Evolutionary conservation across 2,888 invertebrate species (phyloP).

Genomic region (Trachelus tabidus): DNA sequence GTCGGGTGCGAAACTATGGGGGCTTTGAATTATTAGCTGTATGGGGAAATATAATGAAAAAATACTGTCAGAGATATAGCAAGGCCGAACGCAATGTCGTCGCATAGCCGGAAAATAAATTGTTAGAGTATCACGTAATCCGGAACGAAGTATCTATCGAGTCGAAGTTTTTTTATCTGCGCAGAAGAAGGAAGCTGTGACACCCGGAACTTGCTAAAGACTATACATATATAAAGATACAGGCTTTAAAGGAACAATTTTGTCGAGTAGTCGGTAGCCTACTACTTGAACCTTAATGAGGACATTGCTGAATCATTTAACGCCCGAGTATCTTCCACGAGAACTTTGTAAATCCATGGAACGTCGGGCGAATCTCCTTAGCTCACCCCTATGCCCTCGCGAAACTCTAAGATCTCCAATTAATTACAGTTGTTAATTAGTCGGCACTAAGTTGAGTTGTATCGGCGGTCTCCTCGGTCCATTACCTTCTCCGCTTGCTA

Average conservation of each 20-base stretch:
- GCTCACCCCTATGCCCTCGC: constrained; percentile 8
- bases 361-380: constrained; percentile 18
- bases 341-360: constrained; percentile 21
- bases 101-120: not conserved
- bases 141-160: not conserved
- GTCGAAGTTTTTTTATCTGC: not conserved
- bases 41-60: constrained; percentile 40
- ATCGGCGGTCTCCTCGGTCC: constrained; percentile 28
- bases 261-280: not conserved
- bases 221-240: not conserved
- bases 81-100: constrained; percentile 13
- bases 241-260: not conserved
- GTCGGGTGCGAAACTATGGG: constrained; percentile 31
- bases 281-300: not conserved
- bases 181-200: not conserved
- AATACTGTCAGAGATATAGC: constrained; percentile 39
- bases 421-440: constrained; percentile 43
- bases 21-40: constrained; percentile 41
- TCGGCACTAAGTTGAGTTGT: constrained; percentile 37
- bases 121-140: not conserved
- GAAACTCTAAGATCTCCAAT: constrained; percentile 35
- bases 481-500: constrained; percentile 22
- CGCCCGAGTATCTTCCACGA: constrained; percentile 18
- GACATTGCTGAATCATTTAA: constrained; percentile 9
- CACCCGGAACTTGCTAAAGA: not conserved